Conservation (phyloP, 2,797 vertebrate species). For the Coreius guichenoti region DNA sequence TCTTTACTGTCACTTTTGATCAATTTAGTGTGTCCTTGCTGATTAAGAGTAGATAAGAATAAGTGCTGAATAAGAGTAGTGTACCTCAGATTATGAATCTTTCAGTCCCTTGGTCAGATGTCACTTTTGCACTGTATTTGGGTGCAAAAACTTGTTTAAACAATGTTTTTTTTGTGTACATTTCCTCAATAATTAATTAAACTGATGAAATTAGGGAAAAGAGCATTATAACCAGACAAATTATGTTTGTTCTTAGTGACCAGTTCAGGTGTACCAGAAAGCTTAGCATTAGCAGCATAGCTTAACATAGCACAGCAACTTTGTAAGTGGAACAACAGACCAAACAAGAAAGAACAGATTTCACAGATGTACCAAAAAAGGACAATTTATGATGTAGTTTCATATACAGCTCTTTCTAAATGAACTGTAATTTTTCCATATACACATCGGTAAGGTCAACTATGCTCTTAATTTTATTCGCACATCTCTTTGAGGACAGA, state of each 20-base stretch:
- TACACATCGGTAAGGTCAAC: not conserved
- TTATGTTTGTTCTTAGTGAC: not conserved
- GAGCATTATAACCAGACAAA: not conserved
- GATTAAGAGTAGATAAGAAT: not conserved
- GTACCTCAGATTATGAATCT: not conserved
- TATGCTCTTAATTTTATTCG: slow-evolving; percentile 37
- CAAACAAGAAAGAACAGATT: not conserved
- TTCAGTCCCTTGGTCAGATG: not conserved
- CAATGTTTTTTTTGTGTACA: not conserved
- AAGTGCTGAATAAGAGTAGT: not conserved
- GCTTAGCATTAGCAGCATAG: not conserved
- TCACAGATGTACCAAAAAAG: not conserved
- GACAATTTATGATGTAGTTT: not conserved
- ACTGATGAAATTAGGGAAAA: not conserved
- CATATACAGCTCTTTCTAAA: not conserved
- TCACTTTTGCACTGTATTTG: not conserved
- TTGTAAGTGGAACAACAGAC: not conserved
- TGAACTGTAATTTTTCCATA: not conserved
- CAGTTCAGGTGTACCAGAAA: not conserved
- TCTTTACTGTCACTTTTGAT: not conserved
- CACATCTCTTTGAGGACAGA: slow-evolving; percentile 55
- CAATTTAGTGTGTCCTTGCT: not conserved
- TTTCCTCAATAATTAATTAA: too few relatives aligned
- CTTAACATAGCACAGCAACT: not conserved
- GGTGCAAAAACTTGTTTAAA: not conserved